Evolutionary conservation across 2,888 invertebrate species (phyloP).

Genomic region (Trichopoda pennipes): DNA sequence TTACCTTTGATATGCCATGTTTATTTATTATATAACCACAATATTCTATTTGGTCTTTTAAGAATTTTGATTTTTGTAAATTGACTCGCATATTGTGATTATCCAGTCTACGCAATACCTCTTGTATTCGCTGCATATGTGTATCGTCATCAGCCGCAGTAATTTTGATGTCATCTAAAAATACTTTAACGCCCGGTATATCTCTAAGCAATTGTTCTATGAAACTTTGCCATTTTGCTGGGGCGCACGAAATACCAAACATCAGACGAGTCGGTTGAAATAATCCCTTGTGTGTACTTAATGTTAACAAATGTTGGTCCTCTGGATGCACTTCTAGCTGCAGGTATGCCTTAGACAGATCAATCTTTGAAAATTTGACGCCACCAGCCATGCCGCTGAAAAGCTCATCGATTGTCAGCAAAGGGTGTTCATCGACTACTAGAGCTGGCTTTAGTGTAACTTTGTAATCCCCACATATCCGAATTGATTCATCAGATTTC

Average conservation of each 20-base stretch:
- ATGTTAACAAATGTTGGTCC: too few relatives aligned
- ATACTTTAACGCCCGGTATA: neutral
- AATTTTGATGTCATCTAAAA: neutral
- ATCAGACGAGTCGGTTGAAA: too few relatives aligned
- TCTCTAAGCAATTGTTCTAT: conserved; percentile 71
- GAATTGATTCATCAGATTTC: conserved; percentile 45
- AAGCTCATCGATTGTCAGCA: conserved; percentile 55
- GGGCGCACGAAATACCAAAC: conserved; percentile 65
- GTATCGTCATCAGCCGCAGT: neutral
- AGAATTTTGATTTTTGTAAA: conserved; percentile 69
- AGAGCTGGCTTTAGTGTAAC: conserved; percentile 61
- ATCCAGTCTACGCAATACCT: conserved; percentile 65
- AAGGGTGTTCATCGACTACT: neutral
- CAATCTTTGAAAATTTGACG: conserved; percentile 70
- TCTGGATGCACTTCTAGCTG: conserved; percentile 41
- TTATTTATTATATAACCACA: conserved; percentile 73
- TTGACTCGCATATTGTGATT: conserved; percentile 20
- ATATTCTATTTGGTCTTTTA: conserved; percentile 71
- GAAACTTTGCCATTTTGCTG: conserved; percentile 64
- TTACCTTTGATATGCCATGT: too few relatives aligned
- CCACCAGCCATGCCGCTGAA: conserved; percentile 57
- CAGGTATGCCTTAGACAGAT: conserved; percentile 70
- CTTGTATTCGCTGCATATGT: conserved; percentile 70
- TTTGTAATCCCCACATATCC: conserved; percentile 66
- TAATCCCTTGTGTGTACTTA: too few relatives aligned